Evolutionary conservation across 2,113 vertebrate genomes (phyloP).

Genomic region (Semicossyphus pulcher): DNA sequence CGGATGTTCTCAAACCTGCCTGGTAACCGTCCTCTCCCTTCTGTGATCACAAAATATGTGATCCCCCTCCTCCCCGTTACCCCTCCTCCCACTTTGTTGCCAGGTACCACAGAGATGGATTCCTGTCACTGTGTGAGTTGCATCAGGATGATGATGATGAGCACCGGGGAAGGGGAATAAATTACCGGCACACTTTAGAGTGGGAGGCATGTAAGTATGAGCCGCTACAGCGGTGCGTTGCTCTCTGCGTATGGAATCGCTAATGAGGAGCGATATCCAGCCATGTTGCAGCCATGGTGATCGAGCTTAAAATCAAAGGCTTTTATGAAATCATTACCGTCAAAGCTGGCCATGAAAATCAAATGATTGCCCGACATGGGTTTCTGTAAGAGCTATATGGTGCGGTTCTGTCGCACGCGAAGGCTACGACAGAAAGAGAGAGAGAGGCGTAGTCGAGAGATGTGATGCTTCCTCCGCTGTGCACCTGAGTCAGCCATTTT

Average conservation of each 20-base stretch:
- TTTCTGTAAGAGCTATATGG: constrained; percentile 44
- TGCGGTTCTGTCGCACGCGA: constrained; percentile 46
- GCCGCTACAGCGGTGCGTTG: constrained; percentile 55
- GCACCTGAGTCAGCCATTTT: constrained; percentile 74
- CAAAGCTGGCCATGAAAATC: constrained; percentile 52
- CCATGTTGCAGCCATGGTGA: constrained; percentile 60
- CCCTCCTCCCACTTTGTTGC: constrained; percentile 66
- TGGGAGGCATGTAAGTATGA: constrained; percentile 74
- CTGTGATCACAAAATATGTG: constrained; percentile 65
- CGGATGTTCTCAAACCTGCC: constrained; percentile 57
- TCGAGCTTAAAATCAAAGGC: constrained; percentile 71
- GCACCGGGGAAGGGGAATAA: constrained; percentile 71
- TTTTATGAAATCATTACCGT: constrained; percentile 72
- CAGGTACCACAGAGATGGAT: constrained; percentile 73
- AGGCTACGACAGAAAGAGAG: constrained; percentile 9
- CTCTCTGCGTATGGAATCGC: constrained; percentile 70
- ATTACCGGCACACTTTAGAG: constrained; percentile 72
- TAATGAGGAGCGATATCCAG: constrained; percentile 67
- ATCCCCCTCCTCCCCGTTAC: constrained; percentile 20
- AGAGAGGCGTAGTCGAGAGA: constrained; percentile 6
- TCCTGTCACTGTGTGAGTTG: constrained; percentile 72
- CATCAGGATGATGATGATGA: constrained; percentile 75
- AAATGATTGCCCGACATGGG: constrained; percentile 56
- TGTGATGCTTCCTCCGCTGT: constrained; percentile 17
- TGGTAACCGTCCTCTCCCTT: constrained; percentile 56